Percentiles rank a stretch among this genome's conserved stretches.
These are phyloP conservation scores for Megalops cyprinoides DNA, from an alignment of 2,797 vertebrate genomes.

Conservation along the genomic window DNA sequence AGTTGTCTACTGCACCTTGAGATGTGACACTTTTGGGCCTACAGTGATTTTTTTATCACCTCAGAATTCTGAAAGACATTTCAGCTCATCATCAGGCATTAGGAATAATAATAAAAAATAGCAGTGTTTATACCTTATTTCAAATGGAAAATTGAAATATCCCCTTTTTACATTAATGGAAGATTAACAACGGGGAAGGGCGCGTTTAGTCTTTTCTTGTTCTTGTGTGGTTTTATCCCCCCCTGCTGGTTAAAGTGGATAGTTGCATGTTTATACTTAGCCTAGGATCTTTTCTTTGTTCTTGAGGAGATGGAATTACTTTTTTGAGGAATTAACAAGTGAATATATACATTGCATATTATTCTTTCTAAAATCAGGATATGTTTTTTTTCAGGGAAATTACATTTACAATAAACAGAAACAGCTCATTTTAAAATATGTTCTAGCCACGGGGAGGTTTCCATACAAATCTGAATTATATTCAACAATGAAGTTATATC, in stretches of 20 bases:
- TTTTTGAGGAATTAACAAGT: background rate
- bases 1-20: no score
- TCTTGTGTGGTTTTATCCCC: slow-evolving; percentile 25
- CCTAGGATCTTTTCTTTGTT: background rate
- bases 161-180: background rate
- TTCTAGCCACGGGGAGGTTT: background rate
- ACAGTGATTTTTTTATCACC: background rate
- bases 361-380: background rate
- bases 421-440: background rate
- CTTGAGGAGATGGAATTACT: background rate
- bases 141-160: background rate
- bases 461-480: background rate
- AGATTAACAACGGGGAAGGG: background rate
- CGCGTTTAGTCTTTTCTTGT: background rate
- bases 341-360: background rate
- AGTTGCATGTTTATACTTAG: background rate
- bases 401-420: background rate
- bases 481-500: no score
- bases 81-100: slow-evolving; percentile 1
- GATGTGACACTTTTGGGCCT: background rate
- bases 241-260: slow-evolving; percentile 29
- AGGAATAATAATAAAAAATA: background rate
- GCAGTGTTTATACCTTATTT: background rate
- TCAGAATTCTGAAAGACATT: background rate
- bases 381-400: background rate